Evolutionary conservation across 2,888 invertebrate genomes (phyloP), one percentile per base, ranked within the genome.

Genomic region (Julus scandinavius): DNA sequence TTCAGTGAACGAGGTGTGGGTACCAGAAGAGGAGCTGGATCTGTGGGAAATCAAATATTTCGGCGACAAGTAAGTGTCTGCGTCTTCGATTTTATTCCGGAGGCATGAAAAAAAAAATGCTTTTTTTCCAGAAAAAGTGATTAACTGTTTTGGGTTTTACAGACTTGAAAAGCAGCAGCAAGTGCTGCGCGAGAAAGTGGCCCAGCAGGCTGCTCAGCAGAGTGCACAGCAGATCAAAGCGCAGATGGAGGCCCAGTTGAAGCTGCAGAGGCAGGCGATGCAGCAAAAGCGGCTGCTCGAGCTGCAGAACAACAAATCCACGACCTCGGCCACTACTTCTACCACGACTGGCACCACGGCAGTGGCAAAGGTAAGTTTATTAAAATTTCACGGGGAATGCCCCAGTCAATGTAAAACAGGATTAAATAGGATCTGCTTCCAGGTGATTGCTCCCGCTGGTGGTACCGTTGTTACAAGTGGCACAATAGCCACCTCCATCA

Each of bases 31-130:
- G 90, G 96, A 97, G 92, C 93, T 99, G 85, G 98, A 99, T 91
- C 93, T 99, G 72, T 99, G 98, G 98, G 98, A 99, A 93, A 98
- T 99, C 89, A 97, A 97, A 91, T 96, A 96, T 91, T 98, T 97
- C 92, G 97, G 97, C 40, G 97, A 98, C 92, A 95, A 95, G 94
- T 95, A 90, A 86, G 89, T 89, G 15, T 15, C 40, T n/a, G 86
- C 15, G 45, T 45, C 38, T 2, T 5, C 6, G 72, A 2, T 20
- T 72, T 2, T 72, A 54, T 13, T 54, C 13, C 54, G 13, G 13
- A 45, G 6, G 41, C 58, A 63, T 85, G 38, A 11, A 13, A 45
- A 45, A 41, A 41, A 86, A 1, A 11, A 15, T 13, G 3, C 11
- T 2, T 11, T 84, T 38, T 84, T 84, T 84, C 40, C 58, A 29